A percentile compares a stretch with the other conserved stretches of the same genome.
Evolutionary conservation across 30 jellyfish, hydroid and myxozoan species (phyloP).

Genomic region (Cassiopea andromeda): DNA sequence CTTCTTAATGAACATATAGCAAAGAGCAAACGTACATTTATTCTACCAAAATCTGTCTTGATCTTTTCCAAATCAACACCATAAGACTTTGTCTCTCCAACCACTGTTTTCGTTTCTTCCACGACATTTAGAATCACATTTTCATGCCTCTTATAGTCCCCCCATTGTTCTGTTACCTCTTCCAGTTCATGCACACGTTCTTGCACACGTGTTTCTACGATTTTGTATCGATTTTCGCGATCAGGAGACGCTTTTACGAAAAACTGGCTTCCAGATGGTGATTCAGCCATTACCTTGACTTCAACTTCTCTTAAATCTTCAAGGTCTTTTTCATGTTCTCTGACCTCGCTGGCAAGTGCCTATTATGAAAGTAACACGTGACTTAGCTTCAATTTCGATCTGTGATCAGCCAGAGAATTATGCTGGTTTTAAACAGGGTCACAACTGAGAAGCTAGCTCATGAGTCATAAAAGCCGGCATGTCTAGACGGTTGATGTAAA

Average conservation of each 20-base stretch:
- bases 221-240: conserved; percentile 15
- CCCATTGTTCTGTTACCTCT: conserved; percentile 12
- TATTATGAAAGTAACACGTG: conserved; percentile 2
- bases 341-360: not conserved
- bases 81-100: conserved; percentile 9
- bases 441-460: not conserved
- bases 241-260: conserved; percentile 3
- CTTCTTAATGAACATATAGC: not conserved
- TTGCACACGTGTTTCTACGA: conserved; percentile 13
- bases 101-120: conserved; percentile 34
- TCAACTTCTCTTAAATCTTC: not conserved
- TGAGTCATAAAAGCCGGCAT: not conserved
- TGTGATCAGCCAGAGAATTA: not conserved
- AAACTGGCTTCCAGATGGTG: conserved; percentile 32
- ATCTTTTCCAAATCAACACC: conserved; percentile 54
- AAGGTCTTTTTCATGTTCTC: not conserved
- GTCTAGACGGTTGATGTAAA: too few species aligned
- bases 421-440: not conserved
- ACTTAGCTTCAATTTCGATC: not conserved
- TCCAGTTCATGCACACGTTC: conserved; percentile 16
- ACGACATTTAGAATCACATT: conserved; percentile 18
- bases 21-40: conserved; percentile 25
- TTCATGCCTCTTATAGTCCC: conserved; percentile 22
- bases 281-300: conserved; percentile 4
- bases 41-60: conserved; percentile 34